Base-by-base conservation (phyloP, 2,113 vertebrate species). In the Rafetus swinhoei region DNA sequence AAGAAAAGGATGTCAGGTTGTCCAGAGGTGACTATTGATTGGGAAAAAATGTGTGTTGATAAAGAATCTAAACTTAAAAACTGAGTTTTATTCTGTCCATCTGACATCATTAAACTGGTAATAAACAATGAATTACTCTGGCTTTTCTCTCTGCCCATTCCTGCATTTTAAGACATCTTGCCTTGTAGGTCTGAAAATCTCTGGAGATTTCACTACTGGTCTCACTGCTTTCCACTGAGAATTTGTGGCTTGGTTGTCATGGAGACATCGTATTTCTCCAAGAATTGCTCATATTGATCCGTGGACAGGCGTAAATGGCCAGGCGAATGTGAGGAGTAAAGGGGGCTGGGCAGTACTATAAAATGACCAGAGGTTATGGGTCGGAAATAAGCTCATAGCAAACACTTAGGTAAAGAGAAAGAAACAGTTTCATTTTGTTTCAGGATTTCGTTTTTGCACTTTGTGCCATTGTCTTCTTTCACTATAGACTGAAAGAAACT, bases 241-340 rank as follows among this genome's bases (percentile, higher is more conserved):
- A 99, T 99, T 98, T 98, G 98, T 98, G 99, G 99, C 98, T 98
- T 91, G 98, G 99, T 99, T 99, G 98, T 99, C 99, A 99, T 99
- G 99, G 99, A 97, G 98, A 99, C 98, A 98, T 99, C 98, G 98
- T 99, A 99, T 99, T 99, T 99, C 99, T 99, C 98, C 98, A 98
- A 98, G 99, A 99, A 99, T 99, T 99, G 99, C 99, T 99, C 98
- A 98, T 99, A 99, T 99, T 99, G 99, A 99, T 99, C 99, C 93
- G 97, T 98, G 98, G 98, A 99, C 98, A 98, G 98, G 99, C 98
- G 98, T 99, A 98, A 99, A 99, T 98, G 98, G 98, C 98, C 98
- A 97, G 98, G 98, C 98, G 97, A 99, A 98, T 98, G 98, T 98
- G 98, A 98, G 98, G 98, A 98, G 98, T 97, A 98, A 98, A 98